A percentile compares a stretch with the other conserved stretches of the same genome.
Evolutionary conservation across 2,888 invertebrate species (phyloP).

Genomic region (Himalopsyche kuldschensis): DNA sequence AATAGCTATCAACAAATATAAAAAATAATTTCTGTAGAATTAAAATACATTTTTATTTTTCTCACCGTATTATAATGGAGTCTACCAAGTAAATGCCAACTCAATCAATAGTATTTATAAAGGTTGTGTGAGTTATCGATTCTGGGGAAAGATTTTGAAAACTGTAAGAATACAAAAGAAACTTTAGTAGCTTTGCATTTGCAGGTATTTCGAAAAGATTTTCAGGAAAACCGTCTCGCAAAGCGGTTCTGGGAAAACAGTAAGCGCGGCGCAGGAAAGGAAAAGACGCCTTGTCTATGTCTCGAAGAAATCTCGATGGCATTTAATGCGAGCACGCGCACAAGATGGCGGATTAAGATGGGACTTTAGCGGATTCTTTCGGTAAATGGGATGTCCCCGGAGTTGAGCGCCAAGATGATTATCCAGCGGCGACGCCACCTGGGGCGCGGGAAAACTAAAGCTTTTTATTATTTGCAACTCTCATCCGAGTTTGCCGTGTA

Average conservation of each 20-base stretch:
- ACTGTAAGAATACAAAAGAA: not conserved
- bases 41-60: no score
- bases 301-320: constrained; percentile 35
- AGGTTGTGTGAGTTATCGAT: no score
- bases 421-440: constrained; percentile 37
- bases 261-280: not conserved
- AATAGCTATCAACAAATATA: no score
- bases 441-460: constrained; percentile 29
- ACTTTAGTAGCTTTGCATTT: no score
- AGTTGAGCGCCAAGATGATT: constrained; percentile 37
- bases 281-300: constrained; percentile 25
- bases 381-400: constrained; percentile 40
- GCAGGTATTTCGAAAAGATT: not conserved
- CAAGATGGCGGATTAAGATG: constrained; percentile 39
- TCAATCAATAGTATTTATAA: no score
- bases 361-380: constrained; percentile 41
- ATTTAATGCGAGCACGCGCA: constrained; percentile 39
- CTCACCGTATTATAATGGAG: no score
- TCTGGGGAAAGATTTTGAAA: no score
- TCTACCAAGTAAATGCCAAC: no score
- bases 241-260: not conserved
- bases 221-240: not conserved
- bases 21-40: no score
- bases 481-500: not conserved
- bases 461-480: constrained; percentile 29